Conservation (phyloP, 2,113 vertebrate species). For the Cynopterus brachyotis region DNA sequence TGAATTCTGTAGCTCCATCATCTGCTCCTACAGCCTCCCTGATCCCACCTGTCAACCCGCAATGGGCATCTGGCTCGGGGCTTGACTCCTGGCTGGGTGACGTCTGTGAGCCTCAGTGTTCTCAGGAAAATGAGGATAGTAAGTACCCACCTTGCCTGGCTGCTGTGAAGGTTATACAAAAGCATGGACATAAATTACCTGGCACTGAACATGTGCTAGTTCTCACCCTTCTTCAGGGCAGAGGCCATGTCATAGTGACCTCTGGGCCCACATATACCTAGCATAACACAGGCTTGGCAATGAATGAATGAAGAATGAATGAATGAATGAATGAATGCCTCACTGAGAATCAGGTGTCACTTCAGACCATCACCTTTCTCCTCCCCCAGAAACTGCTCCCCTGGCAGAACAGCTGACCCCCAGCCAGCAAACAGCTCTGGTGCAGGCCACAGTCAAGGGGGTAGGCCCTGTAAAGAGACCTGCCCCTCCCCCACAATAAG, state of each 20-base stretch:
- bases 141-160: not conserved
- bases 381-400: not conserved
- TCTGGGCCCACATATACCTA: not conserved
- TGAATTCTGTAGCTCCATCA: not conserved
- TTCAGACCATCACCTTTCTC: not conserved
- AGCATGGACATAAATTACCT: not conserved
- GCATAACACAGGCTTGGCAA: not conserved
- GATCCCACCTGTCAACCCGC: not conserved
- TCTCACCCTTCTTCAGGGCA: not conserved
- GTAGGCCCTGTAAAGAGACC: not conserved
- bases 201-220: not conserved
- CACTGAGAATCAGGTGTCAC: not conserved
- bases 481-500: not conserved
- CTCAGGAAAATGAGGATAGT: not conserved
- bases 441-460: rapidly evolving
- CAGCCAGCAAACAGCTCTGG: not conserved
- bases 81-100: not conserved
- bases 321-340: not conserved
- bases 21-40: not conserved
- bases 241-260: not conserved
- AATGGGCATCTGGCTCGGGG: not conserved
- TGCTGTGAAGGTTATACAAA: not conserved
- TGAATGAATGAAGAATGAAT: not conserved
- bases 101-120: not conserved
- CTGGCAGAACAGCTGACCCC: not conserved